phyloP scores from a whole-genome alignment of 2,888 invertebrate genomes.

The Melikaiella ostensackeni region DNA sequence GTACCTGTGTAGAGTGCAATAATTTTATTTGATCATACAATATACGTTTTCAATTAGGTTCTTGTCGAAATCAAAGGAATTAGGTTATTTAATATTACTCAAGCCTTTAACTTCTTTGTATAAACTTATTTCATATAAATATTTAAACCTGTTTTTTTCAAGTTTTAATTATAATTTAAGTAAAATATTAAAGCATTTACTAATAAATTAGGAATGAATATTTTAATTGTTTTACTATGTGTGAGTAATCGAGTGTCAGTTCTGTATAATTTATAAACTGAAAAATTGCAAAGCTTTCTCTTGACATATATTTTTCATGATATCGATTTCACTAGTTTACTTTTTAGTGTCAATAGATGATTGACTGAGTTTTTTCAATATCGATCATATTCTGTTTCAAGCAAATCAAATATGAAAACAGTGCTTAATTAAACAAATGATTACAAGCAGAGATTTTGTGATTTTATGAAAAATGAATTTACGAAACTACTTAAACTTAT shows the following conservation, averaged over 20 bases:
- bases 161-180: background rate
- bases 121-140: too few relatives aligned
- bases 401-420: background rate
- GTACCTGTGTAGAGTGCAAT: too few relatives aligned
- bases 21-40: too few relatives aligned
- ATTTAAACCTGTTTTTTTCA: too few relatives aligned
- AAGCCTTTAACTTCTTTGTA: too few relatives aligned
- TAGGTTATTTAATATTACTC: too few relatives aligned
- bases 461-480: too few relatives aligned
- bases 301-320: background rate
- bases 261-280: background rate
- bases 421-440: background rate
- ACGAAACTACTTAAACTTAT: background rate
- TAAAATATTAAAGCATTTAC: background rate
- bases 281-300: background rate
- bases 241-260: background rate
- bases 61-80: too few relatives aligned
- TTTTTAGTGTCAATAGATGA: background rate
- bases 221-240: background rate
- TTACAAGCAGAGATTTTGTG: too few relatives aligned
- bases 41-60: too few relatives aligned
- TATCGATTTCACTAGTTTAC: background rate
- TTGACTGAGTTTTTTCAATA: background rate
- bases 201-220: background rate
- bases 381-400: background rate